Evolutionary conservation across 1,140 invertebrate genomes (phyloP), one percentile per base, ranked within the genome.

Genomic region (Amyelois transitella): DNA sequence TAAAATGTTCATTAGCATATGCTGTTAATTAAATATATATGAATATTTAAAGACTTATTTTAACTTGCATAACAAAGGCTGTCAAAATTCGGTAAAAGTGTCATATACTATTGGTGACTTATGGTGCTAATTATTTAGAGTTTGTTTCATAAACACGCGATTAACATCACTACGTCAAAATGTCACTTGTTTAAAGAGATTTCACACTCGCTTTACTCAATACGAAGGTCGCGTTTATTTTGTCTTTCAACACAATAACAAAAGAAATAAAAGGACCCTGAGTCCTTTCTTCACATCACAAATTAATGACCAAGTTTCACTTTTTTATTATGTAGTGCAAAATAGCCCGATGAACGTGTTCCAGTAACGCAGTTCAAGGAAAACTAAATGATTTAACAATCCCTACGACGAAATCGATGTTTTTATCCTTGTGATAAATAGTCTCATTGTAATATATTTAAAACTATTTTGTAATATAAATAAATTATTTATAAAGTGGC

Each of bases 131-230:
- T 60, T n/a, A 58, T 45, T n/a, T 14, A 25, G 28, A 51, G 64
- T 64, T 68, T 63, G 61, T 57, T 68, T 49, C 55, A 53, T 72
- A 75, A 75, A 80, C 60, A 76, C 51, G 22, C 55, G 45, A 60
- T 79, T 79, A 72, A 60, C 69, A 64, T 66, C 65, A 67, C 43
- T 10, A 25, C 43, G 43, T 28, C 58, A 53, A 59, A 67, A 64
- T 57, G 59, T 44, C 61, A 64, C 59, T 71, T 71, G 64, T 67
- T 71, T 61, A 47, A 52, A 44, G 32, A 51, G 45, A 24, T 28
- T 45, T 20, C 25, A 20, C 28, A 47, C 32, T 38, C 3, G n/a
- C 12, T 38, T 14, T 20, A 45, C 20, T n/a, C 1, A 21, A 48
- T 48, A 14, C 12, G 50, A 62, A 66, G 60, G 64, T 53, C 56